Evolutionary conservation across 2,113 vertebrate genomes (phyloP), one percentile per base, ranked within the genome.

Genomic region (Eubucco bourcierii): DNA sequence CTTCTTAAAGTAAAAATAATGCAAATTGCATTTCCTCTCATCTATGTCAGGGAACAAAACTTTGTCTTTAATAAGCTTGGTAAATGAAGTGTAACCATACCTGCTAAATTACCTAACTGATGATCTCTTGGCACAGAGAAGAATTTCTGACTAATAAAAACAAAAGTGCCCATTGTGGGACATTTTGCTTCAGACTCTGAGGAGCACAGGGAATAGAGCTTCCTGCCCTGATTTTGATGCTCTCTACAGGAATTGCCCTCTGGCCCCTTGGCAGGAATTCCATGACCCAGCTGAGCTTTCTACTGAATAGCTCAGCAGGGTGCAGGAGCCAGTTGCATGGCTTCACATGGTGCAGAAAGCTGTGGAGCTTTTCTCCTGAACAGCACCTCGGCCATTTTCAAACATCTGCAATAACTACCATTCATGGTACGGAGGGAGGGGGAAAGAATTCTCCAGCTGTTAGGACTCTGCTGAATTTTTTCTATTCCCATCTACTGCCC

Each of bases 361-460:
- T 90, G 87, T 23, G 84, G 84, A 96, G 94, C 83, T 95, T 96
- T 96, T 92, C 95, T 94, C 86, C 95, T 96, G 94, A 96, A 90
- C 93, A 81, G 94, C 81, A 96, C 88, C 95, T 96, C 84, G 0
- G 91, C 94, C 93, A 95, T 96, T 96, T 77, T 70, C 79, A 95
- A 94, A 97, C 96, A 97, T 96, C 97, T 96, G 97, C 95, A 97
- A 93, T 55, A 96, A 93, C 94, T 90, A 59, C 93, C 87, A 91
- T 88, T 94, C 88, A 66, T 74, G 70, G 82, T 77, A 67, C 7
- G 6, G 53, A 80, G 64, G 41, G 78, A 70, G 79, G 65, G 39
- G 52, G 81, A 44, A 84, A 96, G 88, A 93, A 94, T 94, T 94
- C 90, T 96, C 94, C 91, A 96, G 95, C 94, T 97, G 95, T 96